Conservation (phyloP, 2,797 vertebrate species). For the Cygnus olor region DNA sequence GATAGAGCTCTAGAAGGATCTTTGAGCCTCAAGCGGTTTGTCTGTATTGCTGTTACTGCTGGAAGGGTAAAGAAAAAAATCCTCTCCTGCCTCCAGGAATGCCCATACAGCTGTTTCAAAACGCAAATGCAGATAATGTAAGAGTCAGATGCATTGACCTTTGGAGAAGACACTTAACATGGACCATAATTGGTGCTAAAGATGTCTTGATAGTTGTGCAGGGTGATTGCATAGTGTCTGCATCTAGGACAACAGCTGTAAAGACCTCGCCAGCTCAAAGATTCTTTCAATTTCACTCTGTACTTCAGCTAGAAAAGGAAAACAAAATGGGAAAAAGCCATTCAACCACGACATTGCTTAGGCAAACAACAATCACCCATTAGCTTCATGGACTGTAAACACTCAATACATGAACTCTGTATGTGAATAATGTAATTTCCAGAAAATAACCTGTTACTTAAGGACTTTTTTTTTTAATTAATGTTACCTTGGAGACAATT, state of each 20-base stretch:
- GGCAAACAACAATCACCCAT: not conserved
- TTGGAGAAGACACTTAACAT: slow-evolving; percentile 97
- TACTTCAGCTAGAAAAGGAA: slow-evolving; percentile 87
- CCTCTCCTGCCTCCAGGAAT: not conserved
- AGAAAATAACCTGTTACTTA: not conserved
- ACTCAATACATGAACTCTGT: not conserved
- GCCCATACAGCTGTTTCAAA: not conserved
- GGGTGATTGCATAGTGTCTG: slow-evolving; percentile 98
- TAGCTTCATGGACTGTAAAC: rapidly evolving
- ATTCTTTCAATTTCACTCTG: slow-evolving; percentile 98
- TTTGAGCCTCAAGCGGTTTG: not conserved
- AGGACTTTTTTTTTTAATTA: not conserved
- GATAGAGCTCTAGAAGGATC: not conserved
- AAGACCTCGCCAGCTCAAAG: slow-evolving; percentile 94
- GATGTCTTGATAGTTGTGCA: slow-evolving; percentile 96
- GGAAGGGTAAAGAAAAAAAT: not conserved
- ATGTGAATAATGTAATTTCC: not conserved
- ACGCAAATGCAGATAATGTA: rapidly evolving
- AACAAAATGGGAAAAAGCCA: not conserved
- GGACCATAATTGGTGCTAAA: slow-evolving; percentile 96
- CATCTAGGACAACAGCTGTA: slow-evolving; percentile 96
- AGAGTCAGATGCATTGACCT: slow-evolving; percentile 80
- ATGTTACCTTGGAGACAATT: not conserved
- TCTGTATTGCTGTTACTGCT: not conserved
- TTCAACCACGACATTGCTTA: not conserved